Percentiles rank a stretch among this genome's conserved stretches.
These are phyloP conservation scores for Geococcyx californianus DNA, from an alignment of 2,113 vertebrate species.

Conservation along the genomic window DNA sequence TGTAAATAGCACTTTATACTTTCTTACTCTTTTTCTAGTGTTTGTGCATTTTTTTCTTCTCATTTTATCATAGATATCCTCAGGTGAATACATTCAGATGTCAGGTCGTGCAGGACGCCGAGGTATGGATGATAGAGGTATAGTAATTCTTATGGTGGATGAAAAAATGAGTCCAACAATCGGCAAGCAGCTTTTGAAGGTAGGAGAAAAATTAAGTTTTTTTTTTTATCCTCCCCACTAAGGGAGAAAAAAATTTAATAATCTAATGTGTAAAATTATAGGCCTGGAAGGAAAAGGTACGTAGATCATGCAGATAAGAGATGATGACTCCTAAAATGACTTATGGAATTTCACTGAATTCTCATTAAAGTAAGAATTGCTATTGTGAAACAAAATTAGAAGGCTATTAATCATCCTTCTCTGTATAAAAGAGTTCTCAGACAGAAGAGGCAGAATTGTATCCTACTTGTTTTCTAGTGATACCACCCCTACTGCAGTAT, in stretches of 20 bases:
- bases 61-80: constrained; percentile 84
- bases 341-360: neutral
- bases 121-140: constrained; percentile 98
- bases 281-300: neutral
- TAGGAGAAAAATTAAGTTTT: constrained; percentile 38
- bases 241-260: neutral
- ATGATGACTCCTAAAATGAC: neutral
- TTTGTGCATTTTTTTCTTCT: neutral
- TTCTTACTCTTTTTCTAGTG: neutral
- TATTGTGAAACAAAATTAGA: neutral
- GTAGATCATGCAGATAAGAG: neutral
- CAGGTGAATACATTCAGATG: constrained; percentile 99
- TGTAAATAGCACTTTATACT: neutral
- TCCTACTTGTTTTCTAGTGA: neutral
- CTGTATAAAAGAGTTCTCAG: neutral
- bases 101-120: constrained; percentile 95
- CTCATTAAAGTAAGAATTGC: neutral
- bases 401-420: neutral
- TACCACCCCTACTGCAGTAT: neutral
- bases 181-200: constrained; percentile 97
- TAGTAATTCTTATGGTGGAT: constrained; percentile 98
- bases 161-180: constrained; percentile 97
- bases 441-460: neutral
- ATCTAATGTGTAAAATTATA: neutral
- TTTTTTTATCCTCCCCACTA: neutral